phyloP scores from a whole-genome alignment of 2,888 invertebrate species.

The Orchesella flavescens region DNA sequence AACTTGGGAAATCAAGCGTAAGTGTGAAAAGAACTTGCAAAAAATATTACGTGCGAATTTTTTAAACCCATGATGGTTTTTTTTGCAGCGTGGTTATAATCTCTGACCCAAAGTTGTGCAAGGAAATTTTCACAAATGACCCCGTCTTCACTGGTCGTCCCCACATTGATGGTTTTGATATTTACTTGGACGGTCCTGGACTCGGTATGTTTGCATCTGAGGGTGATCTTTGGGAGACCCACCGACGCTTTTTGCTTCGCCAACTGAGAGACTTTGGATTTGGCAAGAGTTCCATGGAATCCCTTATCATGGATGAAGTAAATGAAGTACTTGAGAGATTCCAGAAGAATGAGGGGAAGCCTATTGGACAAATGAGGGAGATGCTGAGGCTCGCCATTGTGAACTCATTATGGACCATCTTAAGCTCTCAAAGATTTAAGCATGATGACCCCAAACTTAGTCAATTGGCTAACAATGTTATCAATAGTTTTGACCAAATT shows the following conservation, averaged over 20 bases:
- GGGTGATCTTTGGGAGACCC: slow-evolving; percentile 21
- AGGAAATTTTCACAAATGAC: slow-evolving; percentile 29
- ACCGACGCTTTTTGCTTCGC: slow-evolving; percentile 16
- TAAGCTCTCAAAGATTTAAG: slow-evolving; percentile 42
- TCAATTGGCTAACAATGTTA: slow-evolving; percentile 14
- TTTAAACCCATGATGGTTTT: neutral
- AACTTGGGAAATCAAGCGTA: neutral
- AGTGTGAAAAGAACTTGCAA: neutral
- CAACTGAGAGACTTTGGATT: slow-evolving; percentile 33
- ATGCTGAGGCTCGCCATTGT: slow-evolving; percentile 53
- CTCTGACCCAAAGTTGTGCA: slow-evolving; percentile 26
- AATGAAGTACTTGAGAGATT: slow-evolving; percentile 42
- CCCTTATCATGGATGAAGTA: slow-evolving; percentile 54
- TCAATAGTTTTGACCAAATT: slow-evolving; percentile 9
- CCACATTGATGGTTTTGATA: slow-evolving; percentile 1
- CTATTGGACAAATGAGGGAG: slow-evolving; percentile 39
- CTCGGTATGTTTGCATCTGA: slow-evolving; percentile 15
- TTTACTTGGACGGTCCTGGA: neutral
- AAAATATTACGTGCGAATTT: neutral
- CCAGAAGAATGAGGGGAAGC: slow-evolving; percentile 33
- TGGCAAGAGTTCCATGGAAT: slow-evolving; percentile 54
- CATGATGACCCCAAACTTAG: slow-evolving; percentile 53
- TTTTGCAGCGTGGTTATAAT: slow-evolving; percentile 1
- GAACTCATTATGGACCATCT: slow-evolving; percentile 58
- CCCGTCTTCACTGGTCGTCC: slow-evolving; percentile 1